A percentile compares a stretch with the other conserved stretches of the same genome.
Conservation (phyloP, 2,113 vertebrate species). For the Chaetops frenatus region DNA sequence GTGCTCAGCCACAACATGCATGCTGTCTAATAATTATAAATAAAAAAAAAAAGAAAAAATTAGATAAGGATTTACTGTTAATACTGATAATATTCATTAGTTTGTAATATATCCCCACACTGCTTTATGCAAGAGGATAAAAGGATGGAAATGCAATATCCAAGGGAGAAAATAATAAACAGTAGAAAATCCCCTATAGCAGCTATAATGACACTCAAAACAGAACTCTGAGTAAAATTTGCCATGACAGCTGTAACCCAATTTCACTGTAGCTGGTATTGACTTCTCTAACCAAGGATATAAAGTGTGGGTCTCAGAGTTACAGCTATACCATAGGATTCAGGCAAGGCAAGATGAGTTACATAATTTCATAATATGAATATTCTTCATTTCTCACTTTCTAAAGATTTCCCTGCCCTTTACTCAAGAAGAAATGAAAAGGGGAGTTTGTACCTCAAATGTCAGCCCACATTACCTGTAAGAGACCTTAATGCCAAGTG, state of each 20-base stretch:
- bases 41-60: neutral
- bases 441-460: neutral
- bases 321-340: neutral
- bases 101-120: neutral
- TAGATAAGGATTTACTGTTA: neutral
- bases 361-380: neutral
- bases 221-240: neutral
- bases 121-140: neutral
- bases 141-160: neutral
- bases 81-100: neutral
- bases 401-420: neutral
- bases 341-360: neutral
- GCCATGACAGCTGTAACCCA: neutral
- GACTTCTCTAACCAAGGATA: neutral
- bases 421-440: neutral
- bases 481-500: neutral
- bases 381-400: neutral
- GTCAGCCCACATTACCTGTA: neutral
- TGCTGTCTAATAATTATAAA: neutral
- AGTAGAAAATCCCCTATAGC: neutral
- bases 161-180: neutral
- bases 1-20: neutral
- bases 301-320: neutral
- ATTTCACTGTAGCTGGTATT: neutral
- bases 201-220: neutral